phyloP scores from a whole-genome alignment of 2,888 invertebrate genomes.

The Tribolium freemani region DNA sequence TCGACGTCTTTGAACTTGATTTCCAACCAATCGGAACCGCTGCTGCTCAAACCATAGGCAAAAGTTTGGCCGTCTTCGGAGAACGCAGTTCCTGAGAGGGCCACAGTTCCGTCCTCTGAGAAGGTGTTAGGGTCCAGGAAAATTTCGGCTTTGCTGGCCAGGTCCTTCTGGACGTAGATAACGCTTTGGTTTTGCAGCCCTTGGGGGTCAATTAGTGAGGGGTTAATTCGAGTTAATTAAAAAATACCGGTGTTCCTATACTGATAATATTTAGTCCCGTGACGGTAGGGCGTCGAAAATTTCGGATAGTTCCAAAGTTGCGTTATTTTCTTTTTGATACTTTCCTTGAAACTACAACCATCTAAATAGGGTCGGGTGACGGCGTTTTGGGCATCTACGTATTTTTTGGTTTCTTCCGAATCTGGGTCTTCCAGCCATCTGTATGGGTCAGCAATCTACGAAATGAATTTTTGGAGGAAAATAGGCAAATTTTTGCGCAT shows the following conservation, averaged over 20 bases:
- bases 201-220: slow-evolving; percentile 29
- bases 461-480: neutral
- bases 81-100: slow-evolving; percentile 82
- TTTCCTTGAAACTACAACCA: slow-evolving; percentile 79
- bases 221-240: neutral
- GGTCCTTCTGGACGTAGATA: slow-evolving; percentile 84
- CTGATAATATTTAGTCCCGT: slow-evolving; percentile 91
- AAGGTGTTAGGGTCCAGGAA: slow-evolving; percentile 96
- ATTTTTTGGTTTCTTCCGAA: slow-evolving; percentile 89
- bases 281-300: slow-evolving; percentile 87
- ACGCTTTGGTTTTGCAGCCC: slow-evolving; percentile 99
- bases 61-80: slow-evolving; percentile 91
- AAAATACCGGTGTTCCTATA: slow-evolving; percentile 81
- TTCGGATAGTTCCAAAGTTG: slow-evolving; percentile 98
- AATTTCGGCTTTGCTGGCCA: slow-evolving; percentile 82
- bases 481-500: neutral
- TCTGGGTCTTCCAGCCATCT: slow-evolving; percentile 98
- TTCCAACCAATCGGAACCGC: slow-evolving; percentile 97
- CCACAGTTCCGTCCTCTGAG: slow-evolving; percentile 92
- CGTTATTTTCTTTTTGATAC: slow-evolving; percentile 84
- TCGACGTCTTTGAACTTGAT: slow-evolving; percentile 85
- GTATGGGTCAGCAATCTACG: slow-evolving; percentile 90
- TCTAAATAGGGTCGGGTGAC: slow-evolving; percentile 89
- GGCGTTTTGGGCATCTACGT: slow-evolving; percentile 91
- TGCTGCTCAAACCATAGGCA: slow-evolving; percentile 92